Evolutionary conservation across 2,797 vertebrate genomes (phyloP), one percentile per base, ranked within the genome.

Genomic region (Microchirus variegatus): DNA sequence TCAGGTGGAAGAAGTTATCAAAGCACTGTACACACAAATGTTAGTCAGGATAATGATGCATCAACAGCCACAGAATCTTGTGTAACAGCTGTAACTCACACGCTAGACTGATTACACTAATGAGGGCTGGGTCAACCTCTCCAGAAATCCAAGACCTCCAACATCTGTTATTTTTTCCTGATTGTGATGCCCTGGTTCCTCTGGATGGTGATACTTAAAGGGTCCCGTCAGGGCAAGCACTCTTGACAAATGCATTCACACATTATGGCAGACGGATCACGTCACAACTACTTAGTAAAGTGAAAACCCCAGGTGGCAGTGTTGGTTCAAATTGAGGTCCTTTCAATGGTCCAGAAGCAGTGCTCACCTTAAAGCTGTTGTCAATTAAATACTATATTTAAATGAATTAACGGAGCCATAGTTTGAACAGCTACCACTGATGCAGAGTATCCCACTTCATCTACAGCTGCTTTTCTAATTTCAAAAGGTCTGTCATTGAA

Each of bases 31-130:
- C 48, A 73, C 46, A 75, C 61, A 78, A 79, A 84, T 63, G 77
- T 77, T 77, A 72, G 72, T 61, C 16, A 67, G 49, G 79, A 83
- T 85, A 78, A 80, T 77, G 73, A 85, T 64, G 84, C 75, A 74
- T 70, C 49, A 49, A 59, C 86, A 72, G 80, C 68, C 59, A 46
- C 76, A 68, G 66, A 75, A 67, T 73, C 60, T 86, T 83, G 82
- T 16, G 46, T 70, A 86, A 85, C 52, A 62, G 63, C 62, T 58
- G 76, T n/a, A 64, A 63, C 67, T 80, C 69, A 68, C 64, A 80
- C 9, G 78, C 83, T 75, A 37, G 59, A 67, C 66, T 77, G 73
- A 57, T 36, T 72, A 60, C 70, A 79, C 62, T 81, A 88, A 84
- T 80, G 75, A 88, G 81, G 55, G 52, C 43, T 3, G 41, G 70